Evolutionary conservation across 2,113 vertebrate genomes (phyloP).

Genomic region (Hippocampus guttulatus): DNA sequence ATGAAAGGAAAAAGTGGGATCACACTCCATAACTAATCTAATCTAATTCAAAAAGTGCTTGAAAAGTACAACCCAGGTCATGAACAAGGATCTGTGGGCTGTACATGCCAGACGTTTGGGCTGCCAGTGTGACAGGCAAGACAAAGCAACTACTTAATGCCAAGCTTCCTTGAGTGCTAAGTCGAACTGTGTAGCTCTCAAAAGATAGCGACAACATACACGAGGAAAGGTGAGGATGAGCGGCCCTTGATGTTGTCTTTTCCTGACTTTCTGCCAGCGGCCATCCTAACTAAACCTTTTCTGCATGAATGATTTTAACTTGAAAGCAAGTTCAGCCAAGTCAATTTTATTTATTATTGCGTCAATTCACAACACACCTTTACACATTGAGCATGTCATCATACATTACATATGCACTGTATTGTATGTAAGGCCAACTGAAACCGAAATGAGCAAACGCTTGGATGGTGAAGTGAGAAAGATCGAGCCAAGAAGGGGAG

Average conservation of each 20-base stretch:
- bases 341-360: not conserved
- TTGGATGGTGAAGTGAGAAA: too few relatives aligned
- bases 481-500: too few relatives aligned
- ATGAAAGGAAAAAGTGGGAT: not conserved
- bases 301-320: not conserved
- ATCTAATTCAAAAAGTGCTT: not conserved
- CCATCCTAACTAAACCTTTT: constrained; percentile 3
- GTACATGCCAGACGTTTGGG: constrained; percentile 39
- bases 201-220: constrained; percentile 62
- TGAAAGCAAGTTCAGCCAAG: not conserved
- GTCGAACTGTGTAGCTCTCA: constrained; percentile 61
- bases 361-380: too few relatives aligned
- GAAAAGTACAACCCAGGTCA: not conserved
- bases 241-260: not conserved
- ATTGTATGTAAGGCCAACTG: too few relatives aligned
- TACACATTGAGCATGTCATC: too few relatives aligned
- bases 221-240: constrained; percentile 34
- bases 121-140: constrained; percentile 64
- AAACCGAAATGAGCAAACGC: too few relatives aligned
- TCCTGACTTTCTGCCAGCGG: constrained; percentile 10
- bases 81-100: not conserved
- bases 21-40: not conserved
- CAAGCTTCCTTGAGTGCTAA: constrained; percentile 58
- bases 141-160: constrained; percentile 66
- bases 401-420: too few relatives aligned